Evolutionary conservation across 53 echinoderm and acorn worm species (phyloP).

Genomic region (Temnopleurus reevesii): DNA sequence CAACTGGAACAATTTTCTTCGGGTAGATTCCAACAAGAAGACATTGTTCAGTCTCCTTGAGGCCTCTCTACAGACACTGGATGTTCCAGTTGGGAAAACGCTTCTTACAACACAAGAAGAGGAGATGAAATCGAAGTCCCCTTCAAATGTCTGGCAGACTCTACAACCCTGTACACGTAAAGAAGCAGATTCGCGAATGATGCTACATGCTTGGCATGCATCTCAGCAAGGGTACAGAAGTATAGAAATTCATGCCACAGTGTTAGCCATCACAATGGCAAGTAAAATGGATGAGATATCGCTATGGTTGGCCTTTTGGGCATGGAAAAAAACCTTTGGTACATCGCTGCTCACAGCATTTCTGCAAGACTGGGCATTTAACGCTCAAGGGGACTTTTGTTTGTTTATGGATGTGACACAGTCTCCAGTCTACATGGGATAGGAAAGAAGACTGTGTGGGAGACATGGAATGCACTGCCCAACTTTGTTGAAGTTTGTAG

Average conservation of each 20-base stretch:
- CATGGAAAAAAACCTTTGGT: constrained; percentile 12
- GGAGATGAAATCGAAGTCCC: no score
- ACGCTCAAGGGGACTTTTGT: constrained; percentile 11
- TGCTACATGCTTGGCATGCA: constrained; percentile 63
- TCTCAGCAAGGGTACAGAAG: constrained; percentile 38
- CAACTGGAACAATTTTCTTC: constrained; percentile 67
- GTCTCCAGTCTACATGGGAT: constrained; percentile 49
- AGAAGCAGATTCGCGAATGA: constrained; percentile 61
- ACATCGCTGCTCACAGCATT: constrained; percentile 47
- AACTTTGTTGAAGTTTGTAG: constrained; percentile 49
- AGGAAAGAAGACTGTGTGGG: constrained; percentile 55
- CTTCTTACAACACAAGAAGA: constrained; percentile 55
- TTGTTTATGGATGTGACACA: constrained; percentile 53
- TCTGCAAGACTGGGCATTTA: neutral
- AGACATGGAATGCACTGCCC: constrained; percentile 45
- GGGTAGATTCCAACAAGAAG: no score
- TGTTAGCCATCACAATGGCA: constrained; percentile 29
- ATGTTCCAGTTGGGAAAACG: constrained; percentile 47
- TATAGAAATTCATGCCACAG: constrained; percentile 51
- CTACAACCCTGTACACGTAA: constrained; percentile 55
- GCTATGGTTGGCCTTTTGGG: constrained; percentile 65
- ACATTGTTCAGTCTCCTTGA: no score
- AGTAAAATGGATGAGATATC: neutral
- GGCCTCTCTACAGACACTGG: constrained; percentile 10
- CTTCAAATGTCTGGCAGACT: neutral